A percentile compares a stretch with the other conserved stretches of the same genome.
These are phyloP conservation scores for Campaea margaritaria DNA, from an alignment of 2,888 invertebrate species.

Conservation along the genomic window DNA sequence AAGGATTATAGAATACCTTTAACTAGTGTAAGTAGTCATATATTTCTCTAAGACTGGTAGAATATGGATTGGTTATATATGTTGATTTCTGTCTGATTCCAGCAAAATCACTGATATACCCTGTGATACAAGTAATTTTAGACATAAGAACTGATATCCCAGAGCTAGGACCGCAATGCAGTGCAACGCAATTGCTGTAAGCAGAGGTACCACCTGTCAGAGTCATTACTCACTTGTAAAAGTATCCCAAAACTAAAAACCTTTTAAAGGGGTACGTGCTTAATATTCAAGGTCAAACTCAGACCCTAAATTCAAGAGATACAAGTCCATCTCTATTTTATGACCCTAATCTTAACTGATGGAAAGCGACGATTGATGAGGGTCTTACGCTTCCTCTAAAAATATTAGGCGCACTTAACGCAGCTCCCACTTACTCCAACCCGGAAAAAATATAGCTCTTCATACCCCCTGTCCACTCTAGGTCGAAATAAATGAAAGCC, in stretches of 20 bases:
- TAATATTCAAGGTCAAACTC: constrained; percentile 22
- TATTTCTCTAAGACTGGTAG: background rate
- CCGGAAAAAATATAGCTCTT: constrained; percentile 24
- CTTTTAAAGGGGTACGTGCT: background rate
- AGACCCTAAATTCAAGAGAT: constrained; percentile 10
- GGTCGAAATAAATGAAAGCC: constrained; percentile 35
- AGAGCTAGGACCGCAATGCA: too few relatives aligned
- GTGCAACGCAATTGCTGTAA: too few relatives aligned
- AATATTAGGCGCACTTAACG: constrained; percentile 33
- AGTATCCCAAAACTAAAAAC: too few relatives aligned
- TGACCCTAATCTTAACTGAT: constrained; percentile 34
- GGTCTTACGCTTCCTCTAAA: constrained; percentile 29
- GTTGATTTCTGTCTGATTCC: too few relatives aligned
- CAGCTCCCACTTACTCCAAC: constrained; percentile 17
- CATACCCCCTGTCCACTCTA: constrained; percentile 21
- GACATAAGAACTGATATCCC: too few relatives aligned
- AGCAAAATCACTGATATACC: too few relatives aligned
- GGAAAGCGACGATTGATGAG: constrained; percentile 32
- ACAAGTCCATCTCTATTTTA: constrained; percentile 28
- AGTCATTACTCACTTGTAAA: background rate
- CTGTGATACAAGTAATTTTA: too few relatives aligned
- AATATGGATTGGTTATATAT: background rate
- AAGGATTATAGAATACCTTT: constrained; percentile 83
- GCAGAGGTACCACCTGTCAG: too few relatives aligned
- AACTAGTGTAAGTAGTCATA: constrained; percentile 76